Conservation (phyloP, 92 coral and sea anemone genomes). For the Blastomussa wellsi region DNA sequence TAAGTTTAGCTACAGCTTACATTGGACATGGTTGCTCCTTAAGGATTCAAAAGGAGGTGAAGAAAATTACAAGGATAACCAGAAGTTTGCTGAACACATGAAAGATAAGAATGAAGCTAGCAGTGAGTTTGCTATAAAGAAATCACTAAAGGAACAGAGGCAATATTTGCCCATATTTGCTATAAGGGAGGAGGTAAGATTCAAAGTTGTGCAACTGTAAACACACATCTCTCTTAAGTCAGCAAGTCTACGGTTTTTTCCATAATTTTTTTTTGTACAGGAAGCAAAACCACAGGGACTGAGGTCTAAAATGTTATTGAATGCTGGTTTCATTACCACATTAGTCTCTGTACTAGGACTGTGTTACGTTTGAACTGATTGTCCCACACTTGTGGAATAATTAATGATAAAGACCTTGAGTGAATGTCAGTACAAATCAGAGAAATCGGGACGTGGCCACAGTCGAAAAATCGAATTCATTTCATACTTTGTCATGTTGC, state of each 20-base stretch:
- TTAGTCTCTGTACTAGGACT: too few relatives aligned
- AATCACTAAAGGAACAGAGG: slow-evolving; percentile 80
- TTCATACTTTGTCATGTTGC: too few relatives aligned
- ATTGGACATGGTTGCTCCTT: background rate
- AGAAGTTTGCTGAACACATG: slow-evolving; percentile 98
- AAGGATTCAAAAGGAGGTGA: slow-evolving; percentile 61
- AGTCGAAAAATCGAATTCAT: too few relatives aligned
- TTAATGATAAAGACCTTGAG: too few relatives aligned
- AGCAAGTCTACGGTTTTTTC: background rate
- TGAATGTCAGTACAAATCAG: too few relatives aligned
- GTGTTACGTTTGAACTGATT: too few relatives aligned
- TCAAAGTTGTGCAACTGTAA: background rate
- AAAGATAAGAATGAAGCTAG: slow-evolving; percentile 81
- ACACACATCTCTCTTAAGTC: background rate
- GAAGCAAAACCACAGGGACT: background rate
- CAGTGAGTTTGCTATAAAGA: slow-evolving; percentile 95
- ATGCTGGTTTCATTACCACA: too few relatives aligned
- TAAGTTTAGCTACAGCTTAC: background rate
- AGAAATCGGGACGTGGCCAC: too few relatives aligned
- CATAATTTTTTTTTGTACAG: background rate
- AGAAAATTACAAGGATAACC: slow-evolving; percentile 81
- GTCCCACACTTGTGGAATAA: too few relatives aligned
- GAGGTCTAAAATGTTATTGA: too few relatives aligned
- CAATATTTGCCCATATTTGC: slow-evolving; percentile 96
- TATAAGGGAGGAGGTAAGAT: slow-evolving; percentile 84